Evolutionary conservation across 37 sponge, comb jelly and placozoan genomes (phyloP).

Genomic region (Halisarca cf. caerulea): DNA sequence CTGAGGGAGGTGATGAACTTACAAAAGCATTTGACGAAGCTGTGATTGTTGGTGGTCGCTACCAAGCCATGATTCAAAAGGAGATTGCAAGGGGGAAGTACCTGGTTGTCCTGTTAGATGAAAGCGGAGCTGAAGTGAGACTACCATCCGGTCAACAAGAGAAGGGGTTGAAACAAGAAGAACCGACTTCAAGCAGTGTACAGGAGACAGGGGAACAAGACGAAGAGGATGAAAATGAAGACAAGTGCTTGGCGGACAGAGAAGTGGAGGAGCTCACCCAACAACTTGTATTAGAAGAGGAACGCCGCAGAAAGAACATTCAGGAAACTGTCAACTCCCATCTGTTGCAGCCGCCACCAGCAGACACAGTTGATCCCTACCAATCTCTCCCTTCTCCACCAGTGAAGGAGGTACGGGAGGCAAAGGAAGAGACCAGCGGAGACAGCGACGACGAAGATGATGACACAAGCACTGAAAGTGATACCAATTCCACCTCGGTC

Average conservation of each 20-base stretch:
- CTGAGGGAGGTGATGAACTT: not conserved
- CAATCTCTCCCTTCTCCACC: conserved; percentile 20
- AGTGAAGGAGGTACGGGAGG: not conserved
- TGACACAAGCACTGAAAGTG: not conserved
- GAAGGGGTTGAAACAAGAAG: not conserved
- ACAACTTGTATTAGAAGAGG: not conserved
- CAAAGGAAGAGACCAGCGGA: not conserved
- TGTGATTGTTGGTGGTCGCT: conserved; percentile 39
- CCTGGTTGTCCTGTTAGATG: conserved; percentile 1
- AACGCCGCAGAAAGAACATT: not conserved
- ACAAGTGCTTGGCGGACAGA: not conserved
- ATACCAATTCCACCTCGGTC: not conserved
- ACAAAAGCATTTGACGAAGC: conserved; percentile 36
- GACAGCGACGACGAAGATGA: not conserved
- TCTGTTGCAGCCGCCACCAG: not conserved
- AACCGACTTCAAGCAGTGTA: conserved; percentile 1
- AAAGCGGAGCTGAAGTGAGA: not conserved
- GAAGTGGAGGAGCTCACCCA: conserved; percentile 43
- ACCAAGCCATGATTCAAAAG: conserved; percentile 23
- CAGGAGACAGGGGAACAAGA: conserved; percentile 11
- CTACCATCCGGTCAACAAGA: not conserved
- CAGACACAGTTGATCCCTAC: not conserved
- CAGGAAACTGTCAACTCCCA: no score
- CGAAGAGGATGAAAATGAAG: conserved; percentile 27
- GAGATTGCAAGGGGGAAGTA: conserved; percentile 3